phyloP scores from a whole-genome alignment of 2,888 invertebrate genomes.

The Epirrhoe alternata region DNA sequence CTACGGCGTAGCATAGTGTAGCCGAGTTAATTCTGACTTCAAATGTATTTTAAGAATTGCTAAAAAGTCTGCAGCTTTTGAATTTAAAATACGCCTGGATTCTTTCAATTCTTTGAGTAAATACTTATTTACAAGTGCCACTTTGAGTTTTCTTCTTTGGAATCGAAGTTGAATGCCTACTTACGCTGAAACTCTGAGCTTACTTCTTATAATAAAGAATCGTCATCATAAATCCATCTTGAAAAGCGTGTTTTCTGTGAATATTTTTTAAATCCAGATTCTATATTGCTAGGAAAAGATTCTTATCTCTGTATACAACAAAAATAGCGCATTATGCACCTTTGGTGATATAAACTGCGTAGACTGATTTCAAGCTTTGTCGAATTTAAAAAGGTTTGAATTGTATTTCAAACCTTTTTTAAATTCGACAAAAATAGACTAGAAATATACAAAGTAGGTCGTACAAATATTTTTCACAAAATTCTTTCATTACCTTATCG shows the following conservation, averaged over 20 bases:
- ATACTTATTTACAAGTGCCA: slow-evolving; percentile 4
- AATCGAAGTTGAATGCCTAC: not conserved
- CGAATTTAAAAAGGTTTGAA: no score
- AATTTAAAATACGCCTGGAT: not conserved
- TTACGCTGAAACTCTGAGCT: not conserved
- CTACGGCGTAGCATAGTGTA: not conserved
- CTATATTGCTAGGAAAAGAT: no score
- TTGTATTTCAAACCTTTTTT: no score
- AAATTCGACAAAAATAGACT: no score
- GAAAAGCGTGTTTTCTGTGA: not conserved
- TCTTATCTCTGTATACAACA: no score
- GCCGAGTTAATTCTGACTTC: not conserved
- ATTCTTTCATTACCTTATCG: no score
- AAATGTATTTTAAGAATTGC: not conserved
- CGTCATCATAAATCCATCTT: not conserved
- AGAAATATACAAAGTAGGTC: no score
- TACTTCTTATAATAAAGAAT: not conserved
- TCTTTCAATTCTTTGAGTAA: not conserved
- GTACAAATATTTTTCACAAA: no score
- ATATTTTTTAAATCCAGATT: not conserved
- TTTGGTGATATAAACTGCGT: no score
- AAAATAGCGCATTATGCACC: no score
- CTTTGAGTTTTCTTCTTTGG: not conserved
- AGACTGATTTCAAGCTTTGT: no score
- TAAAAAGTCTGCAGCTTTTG: not conserved